Evolutionary conservation across 2,113 vertebrate genomes (phyloP), one percentile per base, ranked within the genome.

Genomic region (Sylvilagus bachmani): DNA sequence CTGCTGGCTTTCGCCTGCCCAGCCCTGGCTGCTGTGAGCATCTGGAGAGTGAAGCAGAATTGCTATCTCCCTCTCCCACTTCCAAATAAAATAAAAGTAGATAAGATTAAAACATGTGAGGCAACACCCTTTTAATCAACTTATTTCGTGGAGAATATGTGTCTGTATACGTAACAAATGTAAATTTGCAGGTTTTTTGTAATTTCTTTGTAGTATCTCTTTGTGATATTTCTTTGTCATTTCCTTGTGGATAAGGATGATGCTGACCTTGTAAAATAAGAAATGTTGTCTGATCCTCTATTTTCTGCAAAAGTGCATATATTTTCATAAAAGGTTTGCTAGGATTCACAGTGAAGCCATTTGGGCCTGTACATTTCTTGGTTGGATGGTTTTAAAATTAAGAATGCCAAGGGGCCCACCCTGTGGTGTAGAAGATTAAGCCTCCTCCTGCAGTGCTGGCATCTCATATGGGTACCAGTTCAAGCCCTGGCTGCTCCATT

Each of bases 241-340:
- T 17, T 58, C 55, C 55, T 58, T 44, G 7, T 44, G 44, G 44
- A 44, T 44, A 44, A 33, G 12, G 51, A 19, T 67, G 58, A 58
- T 73, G 25, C 51, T 88, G 55, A 14, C 29, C 73, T 80, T 67
- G 24, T 31, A 88, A 67, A 84, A 90, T 31, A 44, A 78, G 81
- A 90, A 69, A 10, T 29, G 14, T 90, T 69, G 17, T n/a, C 6
- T 62, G 7, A 78, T 38, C 53, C 24, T 84, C 0, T 84, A 51
- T 31, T 58, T 90, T 86, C 53, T 44, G 10, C 25, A 92, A 78
- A 61, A 58, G 3, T 67, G 83, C 83, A 33, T 51, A 25, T 61
- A 80, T 22, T 62, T 71, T 89, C 33, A 78, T 87, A 64, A 94
- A 86, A 80, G 78, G 16, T 85, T 85, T 79, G 44, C 73, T 58